phyloP scores from a whole-genome alignment of 1,140 invertebrate genomes.

The Hesperophylax magnus region DNA sequence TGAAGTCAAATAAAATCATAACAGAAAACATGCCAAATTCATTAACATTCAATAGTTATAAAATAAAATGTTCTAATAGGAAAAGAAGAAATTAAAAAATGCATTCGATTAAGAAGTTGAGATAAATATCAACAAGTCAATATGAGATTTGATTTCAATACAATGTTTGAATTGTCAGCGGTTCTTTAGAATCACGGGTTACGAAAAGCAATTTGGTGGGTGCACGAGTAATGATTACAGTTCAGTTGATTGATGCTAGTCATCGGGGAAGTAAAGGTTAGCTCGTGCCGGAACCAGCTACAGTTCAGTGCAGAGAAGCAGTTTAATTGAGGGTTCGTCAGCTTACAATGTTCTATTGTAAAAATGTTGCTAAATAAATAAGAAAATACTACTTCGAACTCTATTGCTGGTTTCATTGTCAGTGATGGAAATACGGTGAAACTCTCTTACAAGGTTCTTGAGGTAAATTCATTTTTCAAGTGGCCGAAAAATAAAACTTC shows the following conservation, averaged over 20 bases:
- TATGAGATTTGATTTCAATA: background rate
- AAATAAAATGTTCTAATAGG: conserved; percentile 4
- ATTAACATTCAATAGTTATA: background rate
- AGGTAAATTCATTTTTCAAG: no score
- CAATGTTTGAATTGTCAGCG: background rate
- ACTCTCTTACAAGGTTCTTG: no score
- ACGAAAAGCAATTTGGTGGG: conserved; percentile 17
- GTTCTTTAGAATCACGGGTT: conserved; percentile 13
- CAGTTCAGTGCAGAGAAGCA: conserved; percentile 16
- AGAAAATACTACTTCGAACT: conserved; percentile 3
- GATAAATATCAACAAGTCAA: background rate
- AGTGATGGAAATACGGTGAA: background rate
- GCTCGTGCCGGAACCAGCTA: conserved; percentile 19
- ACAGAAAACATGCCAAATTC: background rate
- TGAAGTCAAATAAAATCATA: no score
- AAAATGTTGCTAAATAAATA: conserved; percentile 13
- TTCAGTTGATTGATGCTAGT: background rate
- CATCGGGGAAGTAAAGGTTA: background rate
- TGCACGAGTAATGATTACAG: conserved; percentile 14
- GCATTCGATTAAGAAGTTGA: conserved; percentile 15
- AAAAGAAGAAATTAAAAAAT: conserved; percentile 17
- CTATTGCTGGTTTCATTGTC: conserved; percentile 13
- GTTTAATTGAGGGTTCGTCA: background rate
- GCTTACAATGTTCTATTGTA: background rate
- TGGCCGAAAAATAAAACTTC: background rate